Conservation (phyloP, 2,113 vertebrate genomes). For the Synodontis membranacea region DNA sequence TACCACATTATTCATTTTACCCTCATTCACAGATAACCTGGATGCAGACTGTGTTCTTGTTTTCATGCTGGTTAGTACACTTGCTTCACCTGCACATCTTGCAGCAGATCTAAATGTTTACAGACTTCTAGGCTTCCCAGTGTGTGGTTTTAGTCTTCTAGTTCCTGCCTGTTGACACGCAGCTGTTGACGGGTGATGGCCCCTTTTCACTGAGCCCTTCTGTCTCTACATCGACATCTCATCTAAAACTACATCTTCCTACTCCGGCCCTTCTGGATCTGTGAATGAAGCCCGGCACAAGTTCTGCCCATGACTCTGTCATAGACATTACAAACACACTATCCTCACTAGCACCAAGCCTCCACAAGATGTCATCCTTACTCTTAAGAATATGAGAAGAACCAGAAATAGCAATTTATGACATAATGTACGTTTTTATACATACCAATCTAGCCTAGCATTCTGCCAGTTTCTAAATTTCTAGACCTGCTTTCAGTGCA, state of each 20-base stretch:
- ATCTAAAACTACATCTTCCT: not conserved
- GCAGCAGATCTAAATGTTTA: not conserved
- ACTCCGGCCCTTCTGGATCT: not conserved
- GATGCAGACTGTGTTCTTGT: not conserved
- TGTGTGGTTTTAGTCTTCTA: not conserved
- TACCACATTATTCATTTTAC: not conserved
- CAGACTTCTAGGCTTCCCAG: not conserved
- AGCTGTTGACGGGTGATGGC: conserved; percentile 60
- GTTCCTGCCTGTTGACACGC: conserved; percentile 46
- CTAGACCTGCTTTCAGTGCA: too few species aligned
- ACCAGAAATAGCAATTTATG: not conserved
- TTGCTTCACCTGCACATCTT: not conserved
- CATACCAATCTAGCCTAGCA: too few species aligned
- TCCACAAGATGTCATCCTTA: conserved; percentile 4
- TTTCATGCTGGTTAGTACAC: conserved; percentile 37
- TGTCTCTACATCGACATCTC: not conserved
- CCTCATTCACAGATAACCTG: not conserved
- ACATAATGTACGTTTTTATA: not conserved
- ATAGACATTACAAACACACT: not conserved
- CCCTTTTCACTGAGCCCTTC: conserved; percentile 56
- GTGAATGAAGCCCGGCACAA: not conserved
- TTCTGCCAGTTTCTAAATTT: too few species aligned
- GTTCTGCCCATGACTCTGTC: not conserved
- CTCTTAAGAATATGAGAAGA: not conserved
- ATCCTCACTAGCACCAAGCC: not conserved